phyloP scores from a whole-genome alignment of 2,888 invertebrate species.

The Oasisia sp. region DNA sequence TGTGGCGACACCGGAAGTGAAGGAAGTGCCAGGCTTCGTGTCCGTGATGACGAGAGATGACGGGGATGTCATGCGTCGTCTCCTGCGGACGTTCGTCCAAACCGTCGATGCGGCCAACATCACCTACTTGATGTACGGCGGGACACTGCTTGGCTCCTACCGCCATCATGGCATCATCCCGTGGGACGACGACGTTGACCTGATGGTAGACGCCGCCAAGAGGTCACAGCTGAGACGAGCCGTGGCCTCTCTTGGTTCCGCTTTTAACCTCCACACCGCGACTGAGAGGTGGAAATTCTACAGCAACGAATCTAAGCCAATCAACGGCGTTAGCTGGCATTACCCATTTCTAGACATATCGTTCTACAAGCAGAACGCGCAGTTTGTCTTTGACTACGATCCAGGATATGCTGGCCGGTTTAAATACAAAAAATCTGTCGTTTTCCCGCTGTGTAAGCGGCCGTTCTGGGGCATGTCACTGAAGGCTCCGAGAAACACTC shows the following conservation, averaged over 20 bases:
- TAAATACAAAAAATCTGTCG: not conserved
- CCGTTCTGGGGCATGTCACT: slow-evolving; percentile 17
- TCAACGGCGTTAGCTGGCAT: not conserved
- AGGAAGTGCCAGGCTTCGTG: not conserved
- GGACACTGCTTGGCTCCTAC: no score
- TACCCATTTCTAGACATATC: slow-evolving; percentile 14
- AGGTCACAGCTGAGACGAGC: no score
- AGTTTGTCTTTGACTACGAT: not conserved
- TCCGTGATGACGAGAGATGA: no score
- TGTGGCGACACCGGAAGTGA: no score
- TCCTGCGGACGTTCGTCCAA: no score
- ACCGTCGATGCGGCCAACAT: no score
- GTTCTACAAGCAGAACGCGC: not conserved
- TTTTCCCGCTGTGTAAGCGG: slow-evolving; percentile 14
- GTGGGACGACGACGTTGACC: no score
- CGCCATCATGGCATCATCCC: no score
- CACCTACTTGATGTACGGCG: no score
- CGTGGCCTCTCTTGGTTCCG: no score
- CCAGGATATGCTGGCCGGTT: not conserved
- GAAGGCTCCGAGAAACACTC: not conserved
- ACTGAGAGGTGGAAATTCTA: not conserved
- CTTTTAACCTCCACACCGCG: not conserved
- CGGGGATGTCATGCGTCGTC: no score
- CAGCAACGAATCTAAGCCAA: not conserved
- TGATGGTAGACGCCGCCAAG: no score